Conservation (phyloP, 2,888 invertebrate species). For the Melieria omissa region DNA sequence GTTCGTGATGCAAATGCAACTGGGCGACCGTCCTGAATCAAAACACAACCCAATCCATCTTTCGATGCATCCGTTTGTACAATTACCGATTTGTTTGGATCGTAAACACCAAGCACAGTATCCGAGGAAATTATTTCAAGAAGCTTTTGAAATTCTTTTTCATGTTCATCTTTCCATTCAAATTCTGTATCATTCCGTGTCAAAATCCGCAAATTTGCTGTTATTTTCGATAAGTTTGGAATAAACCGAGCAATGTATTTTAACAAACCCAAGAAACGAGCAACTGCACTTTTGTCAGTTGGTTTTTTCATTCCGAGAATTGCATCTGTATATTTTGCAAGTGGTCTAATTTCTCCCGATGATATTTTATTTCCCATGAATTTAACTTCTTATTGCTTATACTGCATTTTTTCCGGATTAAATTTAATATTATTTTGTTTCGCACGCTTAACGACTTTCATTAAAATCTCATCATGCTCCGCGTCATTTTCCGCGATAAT, state of each 20-base stretch:
- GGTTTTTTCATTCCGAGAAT: constrained; percentile 28
- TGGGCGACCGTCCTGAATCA: no score
- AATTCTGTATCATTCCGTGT: no score
- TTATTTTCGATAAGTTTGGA: no score
- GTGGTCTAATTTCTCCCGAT: constrained; percentile 23
- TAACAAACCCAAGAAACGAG: constrained; percentile 34
- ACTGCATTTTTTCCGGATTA: constrained; percentile 14
- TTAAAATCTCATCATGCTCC: constrained; percentile 14
- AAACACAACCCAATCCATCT: no score
- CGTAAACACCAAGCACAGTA: no score
- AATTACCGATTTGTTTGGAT: no score
- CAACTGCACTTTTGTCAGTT: not conserved
- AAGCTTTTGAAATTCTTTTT: no score
- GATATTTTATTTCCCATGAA: constrained; percentile 37
- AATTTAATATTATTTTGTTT: not conserved
- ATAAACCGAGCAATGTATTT: constrained; percentile 27
- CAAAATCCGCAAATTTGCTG: no score
- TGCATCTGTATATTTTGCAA: constrained; percentile 20
- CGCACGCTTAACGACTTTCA: not conserved
- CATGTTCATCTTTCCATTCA: no score
- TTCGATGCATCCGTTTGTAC: no score
- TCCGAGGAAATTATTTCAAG: no score
- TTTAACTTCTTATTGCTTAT: constrained; percentile 33
- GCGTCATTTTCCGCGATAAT: constrained; percentile 2
- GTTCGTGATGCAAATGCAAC: no score